Percentiles rank a stretch among this genome's conserved stretches.
Conservation (phyloP, 1,140 invertebrate genomes). For the Caenorhabditis inopinata region DNA sequence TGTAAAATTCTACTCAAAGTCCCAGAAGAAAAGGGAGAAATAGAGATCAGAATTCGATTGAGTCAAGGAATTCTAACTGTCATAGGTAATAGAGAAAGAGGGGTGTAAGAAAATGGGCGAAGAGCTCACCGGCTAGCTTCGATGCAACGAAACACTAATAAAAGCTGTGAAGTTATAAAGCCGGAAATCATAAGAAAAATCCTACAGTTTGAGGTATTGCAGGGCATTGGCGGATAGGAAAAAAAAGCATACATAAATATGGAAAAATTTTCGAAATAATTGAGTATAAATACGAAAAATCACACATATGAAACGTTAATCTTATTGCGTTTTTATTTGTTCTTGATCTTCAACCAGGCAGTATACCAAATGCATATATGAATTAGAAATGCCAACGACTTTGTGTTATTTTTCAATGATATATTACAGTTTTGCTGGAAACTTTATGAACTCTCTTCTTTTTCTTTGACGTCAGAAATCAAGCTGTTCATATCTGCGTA, state of each 20-base stretch:
- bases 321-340: background rate
- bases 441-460: background rate
- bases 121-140: slow-evolving; percentile 21
- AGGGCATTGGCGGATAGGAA: background rate
- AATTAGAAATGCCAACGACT: background rate
- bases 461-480: background rate
- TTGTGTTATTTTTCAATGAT: background rate
- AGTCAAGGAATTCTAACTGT: slow-evolving; percentile 29
- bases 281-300: too few relatives aligned
- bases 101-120: background rate
- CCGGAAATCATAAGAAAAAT: background rate
- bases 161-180: background rate
- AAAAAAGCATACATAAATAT: background rate
- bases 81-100: background rate
- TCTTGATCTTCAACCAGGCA: background rate
- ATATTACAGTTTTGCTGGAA: background rate
- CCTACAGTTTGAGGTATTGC: slow-evolving; percentile 15
- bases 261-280: too few relatives aligned
- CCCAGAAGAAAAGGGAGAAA: too few relatives aligned
- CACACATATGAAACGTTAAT: slow-evolving; percentile 3
- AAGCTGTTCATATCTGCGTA: slow-evolving; percentile 6
- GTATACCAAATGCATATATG: background rate
- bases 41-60: slow-evolving; percentile 5
- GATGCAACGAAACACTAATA: background rate
- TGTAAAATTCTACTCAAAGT: background rate